Conservation (phyloP, 2,888 invertebrate genomes). For the Ormyrus pomaceus region DNA sequence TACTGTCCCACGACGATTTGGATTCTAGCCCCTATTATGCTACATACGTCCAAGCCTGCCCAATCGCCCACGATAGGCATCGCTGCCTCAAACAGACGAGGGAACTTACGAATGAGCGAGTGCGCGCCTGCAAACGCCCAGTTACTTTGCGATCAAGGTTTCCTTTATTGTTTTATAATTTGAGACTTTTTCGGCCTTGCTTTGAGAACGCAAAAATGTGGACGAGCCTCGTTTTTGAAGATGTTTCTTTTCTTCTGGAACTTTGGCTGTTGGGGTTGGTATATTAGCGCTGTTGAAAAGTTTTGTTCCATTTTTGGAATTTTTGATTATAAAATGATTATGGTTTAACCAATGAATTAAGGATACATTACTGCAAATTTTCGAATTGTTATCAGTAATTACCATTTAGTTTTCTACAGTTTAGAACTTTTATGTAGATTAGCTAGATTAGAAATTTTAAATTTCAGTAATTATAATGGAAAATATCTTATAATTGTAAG, state of each 20-base stretch:
- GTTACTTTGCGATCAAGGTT: conserved; percentile 59
- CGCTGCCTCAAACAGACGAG: conserved; percentile 69
- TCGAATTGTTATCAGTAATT: no score
- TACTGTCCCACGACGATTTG: conserved; percentile 29
- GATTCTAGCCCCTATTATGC: conserved; percentile 4
- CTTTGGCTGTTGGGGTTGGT: not conserved
- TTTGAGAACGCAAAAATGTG: no score
- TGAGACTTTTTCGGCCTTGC: not conserved
- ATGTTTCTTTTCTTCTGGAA: not conserved
- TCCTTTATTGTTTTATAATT: conserved; percentile 33
- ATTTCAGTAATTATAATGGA: no score
- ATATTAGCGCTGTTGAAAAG: no score
- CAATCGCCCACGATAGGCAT: conserved; percentile 69
- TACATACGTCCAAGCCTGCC: conserved; percentile 67
- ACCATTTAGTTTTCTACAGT: no score
- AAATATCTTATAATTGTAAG: not conserved
- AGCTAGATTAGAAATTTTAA: no score
- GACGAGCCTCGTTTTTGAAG: no score
- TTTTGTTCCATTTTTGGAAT: no score
- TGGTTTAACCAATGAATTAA: no score
- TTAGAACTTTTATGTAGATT: no score
- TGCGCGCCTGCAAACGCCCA: conserved; percentile 44
- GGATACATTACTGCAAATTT: no score
- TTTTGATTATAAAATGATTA: no score
- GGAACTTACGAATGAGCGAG: conserved; percentile 68